phyloP scores from a whole-genome alignment of 2,113 vertebrate genomes.

The Madoqua kirkii region DNA sequence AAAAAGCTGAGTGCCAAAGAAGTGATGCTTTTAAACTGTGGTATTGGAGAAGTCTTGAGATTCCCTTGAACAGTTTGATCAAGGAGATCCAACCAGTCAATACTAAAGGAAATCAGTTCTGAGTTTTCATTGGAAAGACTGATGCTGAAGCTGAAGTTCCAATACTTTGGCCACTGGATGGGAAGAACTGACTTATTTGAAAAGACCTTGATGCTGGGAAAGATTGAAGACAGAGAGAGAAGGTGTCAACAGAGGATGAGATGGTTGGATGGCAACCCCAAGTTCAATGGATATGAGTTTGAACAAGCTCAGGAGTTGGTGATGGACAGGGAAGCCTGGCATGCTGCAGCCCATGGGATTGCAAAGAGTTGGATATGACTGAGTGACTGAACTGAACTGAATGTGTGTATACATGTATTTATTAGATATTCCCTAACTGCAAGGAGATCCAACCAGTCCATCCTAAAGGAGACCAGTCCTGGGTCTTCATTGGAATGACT shows the following conservation, averaged over 20 bases:
- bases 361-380: not conserved
- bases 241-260: not conserved
- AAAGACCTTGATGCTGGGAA: not conserved
- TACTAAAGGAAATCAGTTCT: not conserved
- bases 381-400: not conserved
- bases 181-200: not conserved
- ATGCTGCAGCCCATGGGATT: not conserved
- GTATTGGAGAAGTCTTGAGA: not conserved
- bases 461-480: not conserved
- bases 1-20: not conserved
- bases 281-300: not conserved
- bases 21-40: not conserved
- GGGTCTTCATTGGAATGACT: not conserved
- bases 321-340: not conserved
- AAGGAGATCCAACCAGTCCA: not conserved
- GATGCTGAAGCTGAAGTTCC: not conserved
- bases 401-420: not conserved
- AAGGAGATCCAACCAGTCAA: not conserved
- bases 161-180: not conserved
- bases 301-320: not conserved
- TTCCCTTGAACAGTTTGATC: not conserved
- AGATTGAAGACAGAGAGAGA: not conserved
- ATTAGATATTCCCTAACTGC: not conserved
- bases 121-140: not conserved
- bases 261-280: not conserved